phyloP scores from a whole-genome alignment of 2,797 vertebrate species.

The Catamblyrhynchus diadema region DNA sequence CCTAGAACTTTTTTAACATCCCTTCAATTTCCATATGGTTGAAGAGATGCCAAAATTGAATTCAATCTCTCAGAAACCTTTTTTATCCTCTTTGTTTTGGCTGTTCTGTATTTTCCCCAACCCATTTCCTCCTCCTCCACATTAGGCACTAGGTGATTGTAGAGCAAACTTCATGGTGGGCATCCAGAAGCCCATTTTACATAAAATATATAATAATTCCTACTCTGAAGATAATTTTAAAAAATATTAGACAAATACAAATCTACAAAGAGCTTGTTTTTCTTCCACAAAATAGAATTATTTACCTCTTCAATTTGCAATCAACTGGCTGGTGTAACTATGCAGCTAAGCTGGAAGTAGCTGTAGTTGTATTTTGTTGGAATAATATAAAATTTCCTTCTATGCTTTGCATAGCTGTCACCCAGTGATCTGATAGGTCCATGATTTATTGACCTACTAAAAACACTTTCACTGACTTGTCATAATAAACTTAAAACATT shows the following conservation, averaged over 20 bases:
- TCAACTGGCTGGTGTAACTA: slow-evolving; percentile 50
- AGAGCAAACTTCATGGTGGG: not conserved
- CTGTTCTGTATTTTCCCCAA: slow-evolving; percentile 28
- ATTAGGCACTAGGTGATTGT: slow-evolving; percentile 19
- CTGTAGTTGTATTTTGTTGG: slow-evolving; percentile 68
- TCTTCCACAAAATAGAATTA: not conserved
- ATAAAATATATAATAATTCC: not conserved
- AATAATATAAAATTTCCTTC: slow-evolving; percentile 73
- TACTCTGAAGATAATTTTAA: not conserved
- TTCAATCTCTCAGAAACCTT: slow-evolving; percentile 30
- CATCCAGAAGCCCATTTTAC: not conserved
- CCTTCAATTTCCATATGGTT: slow-evolving; percentile 51
- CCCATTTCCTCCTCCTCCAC: not conserved
- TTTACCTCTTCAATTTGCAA: slow-evolving; percentile 52
- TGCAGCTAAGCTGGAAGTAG: slow-evolving; percentile 57
- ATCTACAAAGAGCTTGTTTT: not conserved
- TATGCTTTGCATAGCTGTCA: slow-evolving; percentile 76
- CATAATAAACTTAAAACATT: slow-evolving; percentile 77
- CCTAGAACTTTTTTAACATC: slow-evolving; percentile 22
- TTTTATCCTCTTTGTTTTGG: slow-evolving; percentile 54
- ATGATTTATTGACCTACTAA: slow-evolving; percentile 84
- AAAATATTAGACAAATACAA: not conserved
- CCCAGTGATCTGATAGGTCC: slow-evolving; percentile 74
- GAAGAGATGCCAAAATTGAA: slow-evolving; percentile 39
- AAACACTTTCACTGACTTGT: slow-evolving; percentile 78